Conservation (phyloP, 1,140 invertebrate genomes). For the Semibalanus balanoides region DNA sequence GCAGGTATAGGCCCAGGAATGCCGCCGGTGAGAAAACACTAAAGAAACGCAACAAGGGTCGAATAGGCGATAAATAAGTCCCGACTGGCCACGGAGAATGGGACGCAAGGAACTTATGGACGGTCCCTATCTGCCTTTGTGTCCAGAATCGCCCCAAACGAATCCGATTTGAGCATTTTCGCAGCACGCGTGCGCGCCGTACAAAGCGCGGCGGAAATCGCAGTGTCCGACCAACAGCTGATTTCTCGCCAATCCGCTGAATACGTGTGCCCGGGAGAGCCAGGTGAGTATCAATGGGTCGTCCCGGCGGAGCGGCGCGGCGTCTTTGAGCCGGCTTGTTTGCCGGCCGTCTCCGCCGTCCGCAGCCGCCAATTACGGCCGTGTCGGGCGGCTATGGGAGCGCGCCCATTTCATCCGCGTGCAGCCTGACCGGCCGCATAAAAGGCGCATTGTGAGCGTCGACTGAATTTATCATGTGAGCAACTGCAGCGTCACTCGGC, state of each 20-base stretch:
- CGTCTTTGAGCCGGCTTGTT: not conserved
- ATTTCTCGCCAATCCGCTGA: not conserved
- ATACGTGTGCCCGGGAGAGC: not conserved
- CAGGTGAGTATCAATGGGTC: not conserved
- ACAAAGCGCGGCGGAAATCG: not conserved
- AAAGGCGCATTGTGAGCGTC: not conserved
- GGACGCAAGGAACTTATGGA: not conserved
- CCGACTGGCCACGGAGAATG: not conserved
- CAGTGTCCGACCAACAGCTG: not conserved
- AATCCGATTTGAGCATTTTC: not conserved
- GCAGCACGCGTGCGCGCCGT: not conserved
- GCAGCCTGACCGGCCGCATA: not conserved
- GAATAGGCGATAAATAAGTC: not conserved
- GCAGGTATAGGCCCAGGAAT: not conserved
- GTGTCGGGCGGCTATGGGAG: not conserved
- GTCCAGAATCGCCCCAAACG: not conserved
- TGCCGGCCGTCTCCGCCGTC: not conserved
- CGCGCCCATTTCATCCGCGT: not conserved
- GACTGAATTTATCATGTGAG: not conserved
- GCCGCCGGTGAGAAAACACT: not conserved
- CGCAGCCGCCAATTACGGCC: not conserved
- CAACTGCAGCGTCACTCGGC: not conserved
- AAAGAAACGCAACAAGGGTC: not conserved
- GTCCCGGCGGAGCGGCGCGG: too few relatives aligned
- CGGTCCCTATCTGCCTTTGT: not conserved